phyloP scores from a whole-genome alignment of 1,140 invertebrate species.

The Capitella teleta region DNA sequence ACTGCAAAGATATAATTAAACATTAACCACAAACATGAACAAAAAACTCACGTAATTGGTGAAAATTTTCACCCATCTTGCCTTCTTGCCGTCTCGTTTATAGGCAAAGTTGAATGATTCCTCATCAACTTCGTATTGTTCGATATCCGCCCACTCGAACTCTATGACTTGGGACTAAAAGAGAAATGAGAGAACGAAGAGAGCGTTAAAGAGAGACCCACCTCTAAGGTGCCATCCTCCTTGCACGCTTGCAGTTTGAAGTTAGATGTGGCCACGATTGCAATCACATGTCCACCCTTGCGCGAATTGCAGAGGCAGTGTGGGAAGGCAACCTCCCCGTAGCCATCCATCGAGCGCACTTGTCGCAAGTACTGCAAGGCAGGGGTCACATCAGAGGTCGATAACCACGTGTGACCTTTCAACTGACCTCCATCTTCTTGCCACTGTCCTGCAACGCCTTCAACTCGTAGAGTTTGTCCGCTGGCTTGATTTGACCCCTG shows the following conservation, averaged over 20 bases:
- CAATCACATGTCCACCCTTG: conserved; percentile 81
- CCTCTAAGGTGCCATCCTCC: conserved; percentile 73
- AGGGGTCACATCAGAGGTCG: not conserved
- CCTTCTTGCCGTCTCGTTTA: conserved; percentile 64
- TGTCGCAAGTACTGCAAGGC: conserved; percentile 64
- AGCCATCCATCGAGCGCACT: conserved; percentile 74
- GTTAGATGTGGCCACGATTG: conserved; percentile 58
- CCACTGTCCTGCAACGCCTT: conserved; percentile 85
- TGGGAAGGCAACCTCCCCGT: conserved; percentile 84
- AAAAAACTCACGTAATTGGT: conserved; percentile 69
- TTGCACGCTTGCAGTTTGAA: conserved; percentile 79
- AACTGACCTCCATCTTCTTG: conserved; percentile 63
- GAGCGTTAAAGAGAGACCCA: conserved; percentile 20
- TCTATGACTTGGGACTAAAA: conserved; percentile 64
- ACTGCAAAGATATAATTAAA: conserved; percentile 53
- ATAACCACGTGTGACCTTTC: not conserved
- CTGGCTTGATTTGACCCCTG: conserved; percentile 76
- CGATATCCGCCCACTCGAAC: conserved; percentile 68
- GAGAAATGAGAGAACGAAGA: not conserved
- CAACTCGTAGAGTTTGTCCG: conserved; percentile 81
- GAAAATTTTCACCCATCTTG: conserved; percentile 77
- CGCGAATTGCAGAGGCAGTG: conserved; percentile 88
- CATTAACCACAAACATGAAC: conserved; percentile 1
- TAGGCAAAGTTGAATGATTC: conserved; percentile 82
- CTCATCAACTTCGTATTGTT: conserved; percentile 77